Percentiles rank a stretch among this genome's conserved stretches.
Conservation (phyloP, 2,888 invertebrate genomes). For the Drosophila demipolita region DNA sequence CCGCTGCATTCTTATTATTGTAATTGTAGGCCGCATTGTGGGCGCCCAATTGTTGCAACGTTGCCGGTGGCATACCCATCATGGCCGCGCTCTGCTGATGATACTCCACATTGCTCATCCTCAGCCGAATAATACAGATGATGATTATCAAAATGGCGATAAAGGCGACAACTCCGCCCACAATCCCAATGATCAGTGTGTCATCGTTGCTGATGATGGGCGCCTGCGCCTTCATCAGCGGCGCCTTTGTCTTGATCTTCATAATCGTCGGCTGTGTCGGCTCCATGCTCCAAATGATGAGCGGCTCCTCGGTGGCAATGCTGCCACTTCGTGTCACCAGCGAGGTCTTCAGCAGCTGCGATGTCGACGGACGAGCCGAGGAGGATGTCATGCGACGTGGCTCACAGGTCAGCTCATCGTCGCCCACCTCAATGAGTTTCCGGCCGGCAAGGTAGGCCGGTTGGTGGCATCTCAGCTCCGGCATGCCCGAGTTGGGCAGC, state of each 20-base stretch:
- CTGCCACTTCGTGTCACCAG: constrained; percentile 86
- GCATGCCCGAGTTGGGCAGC: constrained; percentile 89
- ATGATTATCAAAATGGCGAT: constrained; percentile 94
- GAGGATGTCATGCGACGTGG: constrained; percentile 86
- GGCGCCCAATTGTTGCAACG: constrained; percentile 85
- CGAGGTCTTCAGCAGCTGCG: constrained; percentile 76
- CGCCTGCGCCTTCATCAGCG: constrained; percentile 88
- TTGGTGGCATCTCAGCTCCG: constrained; percentile 88
- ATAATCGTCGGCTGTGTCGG: constrained; percentile 88
- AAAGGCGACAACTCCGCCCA: constrained; percentile 96
- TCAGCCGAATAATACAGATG: constrained; percentile 93
- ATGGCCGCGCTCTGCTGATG: constrained; percentile 88
- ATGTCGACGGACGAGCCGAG: constrained; percentile 69
- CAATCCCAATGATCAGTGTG: constrained; percentile 97
- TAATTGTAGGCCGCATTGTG: constrained; percentile 87
- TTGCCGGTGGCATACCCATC: constrained; percentile 85
- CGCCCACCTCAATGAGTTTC: constrained; percentile 90
- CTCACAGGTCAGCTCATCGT: constrained; percentile 93
- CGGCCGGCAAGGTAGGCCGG: constrained; percentile 90
- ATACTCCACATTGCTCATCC: constrained; percentile 89
- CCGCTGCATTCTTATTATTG: constrained; percentile 85
- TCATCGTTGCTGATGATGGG: constrained; percentile 93
- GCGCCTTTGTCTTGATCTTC: constrained; percentile 86
- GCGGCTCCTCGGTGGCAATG: constrained; percentile 90
- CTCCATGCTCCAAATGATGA: constrained; percentile 96